These are phyloP conservation scores for Andrena camellia DNA, from an alignment of 2,888 invertebrate species.

Conservation along the genomic window DNA sequence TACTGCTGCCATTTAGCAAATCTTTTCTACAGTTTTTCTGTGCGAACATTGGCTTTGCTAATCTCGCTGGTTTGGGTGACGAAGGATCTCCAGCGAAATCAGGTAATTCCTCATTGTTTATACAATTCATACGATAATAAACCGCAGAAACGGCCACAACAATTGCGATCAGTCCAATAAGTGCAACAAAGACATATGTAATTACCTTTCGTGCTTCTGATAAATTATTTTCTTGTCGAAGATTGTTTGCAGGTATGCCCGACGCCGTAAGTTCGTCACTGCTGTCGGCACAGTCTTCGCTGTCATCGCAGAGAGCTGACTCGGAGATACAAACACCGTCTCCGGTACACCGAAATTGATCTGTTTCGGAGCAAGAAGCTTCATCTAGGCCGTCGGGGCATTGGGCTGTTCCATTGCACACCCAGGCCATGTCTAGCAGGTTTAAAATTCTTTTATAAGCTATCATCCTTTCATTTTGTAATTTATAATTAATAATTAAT, in stretches of 20 bases:
- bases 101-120: constrained; percentile 85
- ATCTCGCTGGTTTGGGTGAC: constrained; percentile 86
- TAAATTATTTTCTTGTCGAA: constrained; percentile 82
- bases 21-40: constrained; percentile 83
- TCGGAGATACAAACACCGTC: constrained; percentile 91
- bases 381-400: constrained; percentile 91
- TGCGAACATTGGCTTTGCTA: constrained; percentile 82
- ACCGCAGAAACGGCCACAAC: constrained; percentile 86
- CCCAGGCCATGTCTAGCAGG: constrained; percentile 84
- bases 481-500: not conserved
- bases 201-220: constrained; percentile 85
- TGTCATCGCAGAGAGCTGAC: constrained; percentile 90
- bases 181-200: constrained; percentile 87
- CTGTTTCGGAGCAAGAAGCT: constrained; percentile 88
- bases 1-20: constrained; percentile 87
- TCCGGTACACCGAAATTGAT: constrained; percentile 90
- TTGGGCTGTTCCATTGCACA: constrained; percentile 89
- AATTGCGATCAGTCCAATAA: constrained; percentile 87
- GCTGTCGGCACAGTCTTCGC: constrained; percentile 92
- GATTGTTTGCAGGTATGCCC: constrained; percentile 86
- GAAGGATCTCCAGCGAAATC: constrained; percentile 90
- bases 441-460: not conserved
- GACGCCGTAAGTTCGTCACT: constrained; percentile 91
- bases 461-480: not conserved
- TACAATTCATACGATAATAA: constrained; percentile 86